phyloP scores from a whole-genome alignment of 2,888 invertebrate species.

The Selenia dentaria region DNA sequence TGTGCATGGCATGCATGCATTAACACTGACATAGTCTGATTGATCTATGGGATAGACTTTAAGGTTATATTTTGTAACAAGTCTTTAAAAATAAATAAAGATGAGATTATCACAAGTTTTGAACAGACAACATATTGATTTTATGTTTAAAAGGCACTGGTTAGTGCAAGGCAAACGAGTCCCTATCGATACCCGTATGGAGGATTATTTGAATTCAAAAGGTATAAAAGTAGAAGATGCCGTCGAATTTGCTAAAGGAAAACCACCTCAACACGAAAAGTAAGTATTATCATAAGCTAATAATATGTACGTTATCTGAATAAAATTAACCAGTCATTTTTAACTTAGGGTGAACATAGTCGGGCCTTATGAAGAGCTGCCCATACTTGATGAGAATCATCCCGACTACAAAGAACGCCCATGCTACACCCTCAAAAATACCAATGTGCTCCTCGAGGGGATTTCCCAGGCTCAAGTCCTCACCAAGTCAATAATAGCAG shows the following conservation, averaged over 20 bases:
- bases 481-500: conserved; percentile 89
- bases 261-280: conserved; percentile 58
- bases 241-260: conserved; percentile 81
- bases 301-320: too few relatives aligned
- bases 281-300: too few relatives aligned
- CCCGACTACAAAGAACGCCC: conserved; percentile 87
- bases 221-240: conserved; percentile 87
- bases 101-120: conserved; percentile 88
- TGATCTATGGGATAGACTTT: too few relatives aligned
- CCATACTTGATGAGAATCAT: conserved; percentile 82
- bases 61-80: too few relatives aligned
- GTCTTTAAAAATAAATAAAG: conserved; percentile 37
- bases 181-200: conserved; percentile 81
- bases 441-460: conserved; percentile 89
- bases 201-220: conserved; percentile 76
- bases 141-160: conserved; percentile 91
- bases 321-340: too few relatives aligned
- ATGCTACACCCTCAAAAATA: conserved; percentile 85
- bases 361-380: conserved; percentile 69
- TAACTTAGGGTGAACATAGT: conserved; percentile 62
- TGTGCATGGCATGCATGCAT: too few relatives aligned
- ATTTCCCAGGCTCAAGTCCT: conserved; percentile 91
- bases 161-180: conserved; percentile 86
- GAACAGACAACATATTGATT: conserved; percentile 88
- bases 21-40: too few relatives aligned